phyloP scores from a whole-genome alignment of 2,888 invertebrate genomes.

The Agonum fuliginosum region DNA sequence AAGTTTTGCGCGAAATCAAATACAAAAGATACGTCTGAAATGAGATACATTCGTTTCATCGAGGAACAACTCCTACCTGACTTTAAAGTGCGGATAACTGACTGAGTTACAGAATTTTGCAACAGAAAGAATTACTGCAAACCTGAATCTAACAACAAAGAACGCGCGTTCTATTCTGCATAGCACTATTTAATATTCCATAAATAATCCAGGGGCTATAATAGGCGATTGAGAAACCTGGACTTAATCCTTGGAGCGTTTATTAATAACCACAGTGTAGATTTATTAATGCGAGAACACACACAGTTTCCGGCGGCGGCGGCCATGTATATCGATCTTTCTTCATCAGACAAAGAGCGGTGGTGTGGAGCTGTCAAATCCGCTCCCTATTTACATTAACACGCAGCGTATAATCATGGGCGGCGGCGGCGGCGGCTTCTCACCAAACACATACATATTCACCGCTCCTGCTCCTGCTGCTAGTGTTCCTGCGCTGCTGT shows the following conservation, averaged over 20 bases:
- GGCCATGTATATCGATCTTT: constrained; percentile 44
- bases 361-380: constrained; percentile 53
- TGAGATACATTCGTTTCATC: no score
- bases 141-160: no score
- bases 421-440: not conserved
- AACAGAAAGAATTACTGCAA: no score
- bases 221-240: constrained; percentile 2
- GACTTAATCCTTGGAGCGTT: constrained; percentile 40
- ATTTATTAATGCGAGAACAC: constrained; percentile 53
- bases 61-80: no score
- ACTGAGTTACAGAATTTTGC: no score
- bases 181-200: constrained; percentile 1
- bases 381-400: constrained; percentile 57
- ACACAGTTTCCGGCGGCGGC: constrained; percentile 30
- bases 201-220: constrained; percentile 9
- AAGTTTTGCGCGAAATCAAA: no score
- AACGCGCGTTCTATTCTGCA: not conserved
- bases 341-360: constrained; percentile 47
- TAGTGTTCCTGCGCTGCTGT: constrained; percentile 2
- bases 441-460: constrained; percentile 54
- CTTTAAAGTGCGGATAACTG: no score
- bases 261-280: constrained; percentile 52
- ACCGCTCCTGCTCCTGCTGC: not conserved
- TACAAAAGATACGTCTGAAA: no score
- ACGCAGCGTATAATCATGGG: constrained; percentile 54